Conservation (phyloP, 2,113 vertebrate species). For the Nestor notabilis region DNA sequence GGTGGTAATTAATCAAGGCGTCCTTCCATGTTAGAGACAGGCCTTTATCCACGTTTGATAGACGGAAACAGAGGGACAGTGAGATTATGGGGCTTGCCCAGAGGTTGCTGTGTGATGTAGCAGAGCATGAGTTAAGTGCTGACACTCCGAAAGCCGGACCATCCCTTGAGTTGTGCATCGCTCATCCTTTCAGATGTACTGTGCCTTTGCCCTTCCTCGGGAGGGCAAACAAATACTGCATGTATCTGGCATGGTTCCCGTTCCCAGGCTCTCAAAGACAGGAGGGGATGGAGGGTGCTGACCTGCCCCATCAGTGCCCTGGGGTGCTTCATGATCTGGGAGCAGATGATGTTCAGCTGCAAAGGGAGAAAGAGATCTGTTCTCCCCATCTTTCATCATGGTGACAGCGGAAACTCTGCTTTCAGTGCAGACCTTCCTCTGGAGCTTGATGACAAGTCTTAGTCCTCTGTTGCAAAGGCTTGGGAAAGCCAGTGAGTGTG, state of each 20-base stretch:
- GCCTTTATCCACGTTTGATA: neutral
- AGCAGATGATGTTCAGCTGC: neutral
- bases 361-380: neutral
- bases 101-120: neutral
- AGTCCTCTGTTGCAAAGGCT: neutral
- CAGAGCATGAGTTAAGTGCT: neutral
- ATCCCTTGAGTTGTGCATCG: fast-evolving
- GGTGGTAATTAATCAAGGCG: neutral
- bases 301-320: neutral
- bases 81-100: neutral
- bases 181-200: neutral
- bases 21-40: neutral
- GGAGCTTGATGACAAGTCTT: neutral
- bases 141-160: neutral
- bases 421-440: neutral
- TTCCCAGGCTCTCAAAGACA: neutral
- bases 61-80: neutral
- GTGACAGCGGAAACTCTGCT: neutral
- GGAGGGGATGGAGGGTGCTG: too few species aligned
- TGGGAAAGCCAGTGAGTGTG: neutral
- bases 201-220: neutral
- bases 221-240: fast-evolving
- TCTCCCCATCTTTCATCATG: neutral
- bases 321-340: too few species aligned
- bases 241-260: neutral